Percentiles rank a stretch among this genome's conserved stretches.
Conservation (phyloP, 2,113 vertebrate species). For the Labeo rohita region DNA sequence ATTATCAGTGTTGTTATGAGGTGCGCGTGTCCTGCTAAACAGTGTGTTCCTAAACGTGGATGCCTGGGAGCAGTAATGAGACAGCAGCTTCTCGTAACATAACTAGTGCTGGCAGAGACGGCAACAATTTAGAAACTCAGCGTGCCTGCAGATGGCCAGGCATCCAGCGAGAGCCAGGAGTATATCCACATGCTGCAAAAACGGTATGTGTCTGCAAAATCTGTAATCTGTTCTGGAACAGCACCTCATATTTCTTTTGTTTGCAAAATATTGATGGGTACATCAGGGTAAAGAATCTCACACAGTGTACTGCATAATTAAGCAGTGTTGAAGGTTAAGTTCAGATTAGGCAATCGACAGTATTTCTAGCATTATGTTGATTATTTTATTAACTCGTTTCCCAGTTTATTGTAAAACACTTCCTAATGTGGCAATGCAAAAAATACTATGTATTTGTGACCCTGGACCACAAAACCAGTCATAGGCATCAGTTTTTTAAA, state of each 20-base stretch:
- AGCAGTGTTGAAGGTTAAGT: not conserved
- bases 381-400: not conserved
- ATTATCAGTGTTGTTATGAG: conserved; percentile 13
- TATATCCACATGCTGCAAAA: not conserved
- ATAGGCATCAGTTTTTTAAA: no score
- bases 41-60: not conserved
- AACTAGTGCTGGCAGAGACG: not conserved
- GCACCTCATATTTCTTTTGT: not conserved
- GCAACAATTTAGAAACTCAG: not conserved
- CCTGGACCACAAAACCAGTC: no score
- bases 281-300: not conserved
- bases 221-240: not conserved
- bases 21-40: not conserved
- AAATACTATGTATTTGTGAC: no score
- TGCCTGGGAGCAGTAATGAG: conserved; percentile 14
- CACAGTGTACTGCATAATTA: not conserved
- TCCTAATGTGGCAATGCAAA: no score
- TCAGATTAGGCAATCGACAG: not conserved
- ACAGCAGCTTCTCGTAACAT: conserved; percentile 5
- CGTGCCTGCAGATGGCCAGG: not conserved
- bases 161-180: not conserved
- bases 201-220: not conserved
- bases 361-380: not conserved
- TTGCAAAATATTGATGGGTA: not conserved
- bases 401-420: not conserved